Evolutionary conservation across 2,113 vertebrate species (phyloP).

Genomic region (Oreochromis spilurus): DNA sequence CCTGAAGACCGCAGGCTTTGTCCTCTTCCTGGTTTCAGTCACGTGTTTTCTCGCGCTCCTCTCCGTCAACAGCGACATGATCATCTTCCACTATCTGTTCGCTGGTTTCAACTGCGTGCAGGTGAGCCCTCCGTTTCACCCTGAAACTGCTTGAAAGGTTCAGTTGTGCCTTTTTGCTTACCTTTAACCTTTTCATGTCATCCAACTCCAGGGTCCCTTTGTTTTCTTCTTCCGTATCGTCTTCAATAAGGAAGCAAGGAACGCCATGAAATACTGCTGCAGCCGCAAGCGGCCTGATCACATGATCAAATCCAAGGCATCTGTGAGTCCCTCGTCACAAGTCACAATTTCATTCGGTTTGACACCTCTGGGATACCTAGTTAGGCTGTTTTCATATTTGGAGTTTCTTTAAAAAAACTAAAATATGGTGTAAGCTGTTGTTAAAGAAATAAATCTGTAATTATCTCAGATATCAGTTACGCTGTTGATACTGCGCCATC

Average conservation of each 20-base stretch:
- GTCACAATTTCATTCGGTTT: neutral
- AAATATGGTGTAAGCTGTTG: neutral
- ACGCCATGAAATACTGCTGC: slow-evolving; percentile 83
- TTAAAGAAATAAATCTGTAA: neutral
- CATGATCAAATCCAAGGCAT: slow-evolving; percentile 83
- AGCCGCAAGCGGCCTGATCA: slow-evolving; percentile 77
- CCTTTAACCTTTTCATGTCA: neutral
- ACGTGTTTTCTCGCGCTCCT: slow-evolving; percentile 86
- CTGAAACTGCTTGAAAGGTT: neutral
- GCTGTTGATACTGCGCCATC: neutral
- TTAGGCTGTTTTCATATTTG: neutral
- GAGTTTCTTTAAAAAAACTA: neutral
- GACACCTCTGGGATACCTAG: neutral
- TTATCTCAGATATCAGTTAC: neutral
- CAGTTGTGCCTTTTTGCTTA: neutral
- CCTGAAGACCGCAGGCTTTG: slow-evolving; percentile 76
- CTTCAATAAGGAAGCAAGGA: slow-evolving; percentile 86
- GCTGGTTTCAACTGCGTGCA: slow-evolving; percentile 86
- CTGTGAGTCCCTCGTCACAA: slow-evolving; percentile 70
- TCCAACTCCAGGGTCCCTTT: slow-evolving; percentile 80
- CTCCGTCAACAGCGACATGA: slow-evolving; percentile 88
- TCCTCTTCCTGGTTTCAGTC: slow-evolving; percentile 82
- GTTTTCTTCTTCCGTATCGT: slow-evolving; percentile 87
- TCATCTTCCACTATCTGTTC: slow-evolving; percentile 93
- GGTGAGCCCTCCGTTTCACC: slow-evolving; percentile 61